Conservation (phyloP, 2,888 invertebrate species). For the Abscondita cerata region DNA sequence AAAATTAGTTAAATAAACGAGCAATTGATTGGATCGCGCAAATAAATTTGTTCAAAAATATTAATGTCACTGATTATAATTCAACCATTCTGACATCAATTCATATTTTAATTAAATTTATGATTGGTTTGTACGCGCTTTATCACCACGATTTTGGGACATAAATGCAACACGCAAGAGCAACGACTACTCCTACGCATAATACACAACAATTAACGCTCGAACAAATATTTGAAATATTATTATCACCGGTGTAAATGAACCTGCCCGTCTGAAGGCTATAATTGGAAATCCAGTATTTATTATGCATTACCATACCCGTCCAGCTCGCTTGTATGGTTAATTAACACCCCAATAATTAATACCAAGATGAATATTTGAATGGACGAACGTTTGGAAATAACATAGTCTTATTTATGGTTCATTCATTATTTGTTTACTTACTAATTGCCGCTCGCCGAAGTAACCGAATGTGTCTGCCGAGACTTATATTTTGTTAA, state of each 20-base stretch:
- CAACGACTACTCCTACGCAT: constrained; percentile 30
- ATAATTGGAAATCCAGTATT: constrained; percentile 57
- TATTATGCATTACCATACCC: constrained; percentile 54
- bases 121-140: constrained; percentile 3
- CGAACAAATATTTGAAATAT: constrained; percentile 58
- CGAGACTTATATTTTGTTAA: constrained; percentile 40
- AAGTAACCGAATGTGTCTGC: constrained; percentile 40
- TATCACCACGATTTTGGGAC: constrained; percentile 5
- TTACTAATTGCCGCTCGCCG: constrained; percentile 54
- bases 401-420: constrained; percentile 54
- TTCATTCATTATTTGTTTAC: constrained; percentile 57
- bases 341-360: constrained; percentile 47
- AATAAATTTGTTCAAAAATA: constrained; percentile 2
- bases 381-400: constrained; percentile 43
- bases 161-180: constrained; percentile 19
- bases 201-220: constrained; percentile 51
- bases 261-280: constrained; percentile 53
- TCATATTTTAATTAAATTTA: constrained; percentile 9
- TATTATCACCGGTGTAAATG: constrained; percentile 56
- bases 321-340: constrained; percentile 45
- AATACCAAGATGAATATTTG: constrained; percentile 42
- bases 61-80: constrained; percentile 6
- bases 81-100: constrained; percentile 1
- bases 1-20: no score
- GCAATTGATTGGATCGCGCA: constrained; percentile 1